Conservation (phyloP, 2,888 invertebrate species). For the Fabriciana adippe region DNA sequence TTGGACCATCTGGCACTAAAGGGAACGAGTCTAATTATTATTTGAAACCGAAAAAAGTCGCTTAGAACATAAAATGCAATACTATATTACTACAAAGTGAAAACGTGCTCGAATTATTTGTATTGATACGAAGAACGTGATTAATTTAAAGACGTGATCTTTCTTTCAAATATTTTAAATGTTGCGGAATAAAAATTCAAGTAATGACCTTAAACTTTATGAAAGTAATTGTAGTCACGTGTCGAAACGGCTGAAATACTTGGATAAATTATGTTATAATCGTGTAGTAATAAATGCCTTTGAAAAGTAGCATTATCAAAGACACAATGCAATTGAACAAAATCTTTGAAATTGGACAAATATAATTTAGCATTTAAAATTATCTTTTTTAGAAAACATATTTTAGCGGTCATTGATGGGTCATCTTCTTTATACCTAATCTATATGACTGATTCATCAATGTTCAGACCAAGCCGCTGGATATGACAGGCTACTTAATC, state of each 20-base stretch:
- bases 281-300: conserved; percentile 23
- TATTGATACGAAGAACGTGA: conserved; percentile 43
- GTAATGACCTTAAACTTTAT: conserved; percentile 39
- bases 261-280: conserved; percentile 21
- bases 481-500: too few relatives aligned
- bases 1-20: too few relatives aligned
- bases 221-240: conserved; percentile 42
- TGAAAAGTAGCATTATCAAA: conserved; percentile 18
- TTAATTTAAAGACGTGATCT: conserved; percentile 46
- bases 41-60: too few relatives aligned
- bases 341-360: not conserved
- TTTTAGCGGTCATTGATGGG: too few relatives aligned
- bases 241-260: conserved; percentile 32
- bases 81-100: conserved; percentile 22
- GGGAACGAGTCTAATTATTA: too few relatives aligned
- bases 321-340: not conserved
- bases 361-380: not conserved
- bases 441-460: too few relatives aligned
- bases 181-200: conserved; percentile 42
- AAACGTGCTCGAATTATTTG: conserved; percentile 44
- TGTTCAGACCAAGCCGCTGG: too few relatives aligned
- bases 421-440: too few relatives aligned
- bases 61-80: not conserved
- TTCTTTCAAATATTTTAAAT: conserved; percentile 43
- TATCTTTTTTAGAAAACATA: too few relatives aligned